Conservation (phyloP, 2,797 vertebrate species). For the Sparus aurata region DNA sequence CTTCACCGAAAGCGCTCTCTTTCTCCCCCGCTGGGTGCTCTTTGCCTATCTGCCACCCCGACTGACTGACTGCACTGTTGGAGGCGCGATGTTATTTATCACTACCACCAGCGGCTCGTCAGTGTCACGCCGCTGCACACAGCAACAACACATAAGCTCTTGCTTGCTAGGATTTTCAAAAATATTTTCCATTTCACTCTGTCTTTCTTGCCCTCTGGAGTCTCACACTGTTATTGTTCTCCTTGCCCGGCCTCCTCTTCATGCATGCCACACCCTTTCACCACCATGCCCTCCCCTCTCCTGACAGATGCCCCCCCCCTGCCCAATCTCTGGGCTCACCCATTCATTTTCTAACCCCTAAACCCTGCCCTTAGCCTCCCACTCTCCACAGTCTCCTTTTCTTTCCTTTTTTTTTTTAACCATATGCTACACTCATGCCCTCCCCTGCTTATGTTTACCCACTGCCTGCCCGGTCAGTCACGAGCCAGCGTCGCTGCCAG, state of each 20-base stretch:
- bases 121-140: conserved; percentile 56
- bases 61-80: conserved; percentile 49
- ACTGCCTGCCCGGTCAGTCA: conserved; percentile 62
- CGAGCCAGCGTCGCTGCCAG: conserved; percentile 49
- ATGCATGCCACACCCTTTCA: conserved; percentile 55
- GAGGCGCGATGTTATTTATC: conserved; percentile 51
- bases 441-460: conserved; percentile 58
- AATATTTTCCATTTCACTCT: conserved; percentile 37
- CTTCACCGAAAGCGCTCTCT: conserved; percentile 28
- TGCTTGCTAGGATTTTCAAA: conserved; percentile 26
- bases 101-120: conserved; percentile 49
- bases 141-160: conserved; percentile 57
- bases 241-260: conserved; percentile 39
- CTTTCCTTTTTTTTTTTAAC: conserved; percentile 51
- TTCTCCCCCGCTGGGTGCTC: conserved; percentile 48
- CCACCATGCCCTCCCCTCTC: conserved; percentile 53
- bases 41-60: conserved; percentile 25
- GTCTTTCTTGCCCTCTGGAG: background rate
- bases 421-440: conserved; percentile 57
- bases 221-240: conserved; percentile 43
- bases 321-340: conserved; percentile 50
- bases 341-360: conserved; percentile 71
- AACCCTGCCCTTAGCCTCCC: conserved; percentile 55
- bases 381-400: conserved; percentile 51
- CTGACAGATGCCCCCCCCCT: conserved; percentile 57